Percentiles rank a stretch among this genome's conserved stretches.
Conservation (phyloP, 2,888 invertebrate species). For the Antheraea assamensis region DNA sequence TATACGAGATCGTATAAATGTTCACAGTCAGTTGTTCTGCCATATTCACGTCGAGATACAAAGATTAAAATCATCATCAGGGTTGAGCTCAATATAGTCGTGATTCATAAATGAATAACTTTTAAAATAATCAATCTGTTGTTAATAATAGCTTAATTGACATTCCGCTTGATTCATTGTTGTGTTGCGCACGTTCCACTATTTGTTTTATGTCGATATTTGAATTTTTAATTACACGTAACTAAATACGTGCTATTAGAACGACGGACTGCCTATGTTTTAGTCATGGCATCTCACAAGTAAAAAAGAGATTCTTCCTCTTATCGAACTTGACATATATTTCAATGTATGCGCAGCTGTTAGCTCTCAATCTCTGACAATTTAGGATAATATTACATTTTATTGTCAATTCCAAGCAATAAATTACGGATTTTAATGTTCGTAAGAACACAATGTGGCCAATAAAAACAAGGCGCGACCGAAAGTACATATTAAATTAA, state of each 20-base stretch:
- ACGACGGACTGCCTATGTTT: conserved; percentile 64
- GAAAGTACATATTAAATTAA: conserved; percentile 60
- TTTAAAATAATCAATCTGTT: conserved; percentile 61
- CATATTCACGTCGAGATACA: conserved; percentile 63
- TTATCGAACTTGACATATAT: conserved; percentile 35
- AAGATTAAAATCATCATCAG: conserved; percentile 68
- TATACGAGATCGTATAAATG: conserved; percentile 55
- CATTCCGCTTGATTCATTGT: conserved; percentile 66
- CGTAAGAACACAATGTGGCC: conserved; percentile 38
- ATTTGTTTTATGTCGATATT: conserved; percentile 77
- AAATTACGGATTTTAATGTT: conserved; percentile 24
- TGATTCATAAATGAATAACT: conserved; percentile 65
- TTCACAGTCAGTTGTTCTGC: conserved; percentile 63
- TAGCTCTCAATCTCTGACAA: conserved; percentile 51
- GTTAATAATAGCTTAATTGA: conserved; percentile 73
- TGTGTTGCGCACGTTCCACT: conserved; percentile 51
- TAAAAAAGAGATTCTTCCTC: conserved; percentile 36
- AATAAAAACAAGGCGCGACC: conserved; percentile 38
- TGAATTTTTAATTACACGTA: conserved; percentile 79
- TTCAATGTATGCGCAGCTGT: conserved; percentile 31
- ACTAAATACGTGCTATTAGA: conserved; percentile 74
- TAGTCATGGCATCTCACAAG: conserved; percentile 56
- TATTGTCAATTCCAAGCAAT: conserved; percentile 33
- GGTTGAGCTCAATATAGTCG: conserved; percentile 53
- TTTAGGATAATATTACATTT: conserved; percentile 47